A percentile compares a stretch with the other conserved stretches of the same genome.
Evolutionary conservation across 35 echinoderm and acorn worm genomes (phyloP).

Genomic region (Lytechinus variegatus): DNA sequence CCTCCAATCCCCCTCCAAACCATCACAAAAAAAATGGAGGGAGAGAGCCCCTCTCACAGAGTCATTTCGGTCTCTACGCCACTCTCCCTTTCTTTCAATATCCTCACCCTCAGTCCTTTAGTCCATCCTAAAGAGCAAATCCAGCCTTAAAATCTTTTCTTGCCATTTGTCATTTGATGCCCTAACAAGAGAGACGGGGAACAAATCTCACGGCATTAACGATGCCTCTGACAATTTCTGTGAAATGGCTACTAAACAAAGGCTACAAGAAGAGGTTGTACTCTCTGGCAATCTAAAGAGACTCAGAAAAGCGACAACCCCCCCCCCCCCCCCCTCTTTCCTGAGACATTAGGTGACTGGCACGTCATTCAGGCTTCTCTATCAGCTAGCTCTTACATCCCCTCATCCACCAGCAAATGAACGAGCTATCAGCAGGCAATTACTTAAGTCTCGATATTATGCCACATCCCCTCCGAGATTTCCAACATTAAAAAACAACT

Average conservation of each 20-base stretch:
- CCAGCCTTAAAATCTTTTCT: constrained; percentile 41
- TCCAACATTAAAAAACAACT: constrained; percentile 14
- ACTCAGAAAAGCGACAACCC: not conserved
- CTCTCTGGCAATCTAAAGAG: not conserved
- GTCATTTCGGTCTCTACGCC: not conserved
- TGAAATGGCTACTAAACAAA: constrained; percentile 34
- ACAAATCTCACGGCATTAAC: constrained; percentile 26
- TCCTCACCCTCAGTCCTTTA: not conserved
- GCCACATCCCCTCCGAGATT: constrained; percentile 41
- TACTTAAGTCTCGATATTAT: constrained; percentile 53
- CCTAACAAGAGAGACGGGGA: constrained; percentile 3
- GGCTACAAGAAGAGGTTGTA: constrained; percentile 1
- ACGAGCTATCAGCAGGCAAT: constrained; percentile 52
- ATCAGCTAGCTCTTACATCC: constrained; percentile 38
- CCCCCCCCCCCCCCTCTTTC: not conserved
- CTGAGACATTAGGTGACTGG: not conserved
- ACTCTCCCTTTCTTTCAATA: not conserved
- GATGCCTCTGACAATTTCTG: constrained; percentile 9
- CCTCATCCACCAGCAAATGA: constrained; percentile 54
- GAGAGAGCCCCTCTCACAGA: constrained; percentile 22
- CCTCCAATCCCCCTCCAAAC: constrained; percentile 36
- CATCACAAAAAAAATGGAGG: constrained; percentile 37
- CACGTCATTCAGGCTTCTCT: not conserved
- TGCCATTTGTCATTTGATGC: constrained; percentile 37
- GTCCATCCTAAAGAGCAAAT: not conserved